These are phyloP conservation scores for Actinostola sp. DNA, from an alignment of 92 coral and sea anemone genomes.

Conservation along the genomic window DNA sequence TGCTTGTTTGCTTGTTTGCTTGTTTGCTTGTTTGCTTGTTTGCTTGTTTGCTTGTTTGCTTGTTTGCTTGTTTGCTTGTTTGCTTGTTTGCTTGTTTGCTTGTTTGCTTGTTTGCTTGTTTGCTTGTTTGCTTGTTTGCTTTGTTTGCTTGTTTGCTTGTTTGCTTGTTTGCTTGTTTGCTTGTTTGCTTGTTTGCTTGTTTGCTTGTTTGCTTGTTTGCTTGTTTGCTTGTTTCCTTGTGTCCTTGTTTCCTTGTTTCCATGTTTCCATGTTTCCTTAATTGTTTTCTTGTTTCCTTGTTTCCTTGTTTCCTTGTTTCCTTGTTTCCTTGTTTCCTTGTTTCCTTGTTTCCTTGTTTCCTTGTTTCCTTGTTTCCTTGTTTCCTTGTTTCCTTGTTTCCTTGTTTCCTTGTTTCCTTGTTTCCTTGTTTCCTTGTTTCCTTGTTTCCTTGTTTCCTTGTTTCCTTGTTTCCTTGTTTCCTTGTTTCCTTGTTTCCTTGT, in stretches of 20 bases:
- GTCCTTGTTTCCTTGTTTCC: no score
- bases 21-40: not conserved
- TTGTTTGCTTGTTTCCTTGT: not conserved
- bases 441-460: not conserved
- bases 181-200: not conserved
- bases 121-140: not conserved
- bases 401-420: not conserved
- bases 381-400: not conserved
- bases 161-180: not conserved
- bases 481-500: not conserved
- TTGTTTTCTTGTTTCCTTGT: not conserved
- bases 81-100: not conserved
- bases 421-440: not conserved
- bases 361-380: not conserved
- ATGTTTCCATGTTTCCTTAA: not conserved
- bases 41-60: not conserved
- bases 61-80: not conserved
- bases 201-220: not conserved
- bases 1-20: not conserved
- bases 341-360: not conserved
- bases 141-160: not conserved
- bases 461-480: not conserved
- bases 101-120: not conserved
- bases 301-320: not conserved
- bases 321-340: not conserved